phyloP scores from a whole-genome alignment of 2,113 vertebrate species.

The Struthidea cinerea region DNA sequence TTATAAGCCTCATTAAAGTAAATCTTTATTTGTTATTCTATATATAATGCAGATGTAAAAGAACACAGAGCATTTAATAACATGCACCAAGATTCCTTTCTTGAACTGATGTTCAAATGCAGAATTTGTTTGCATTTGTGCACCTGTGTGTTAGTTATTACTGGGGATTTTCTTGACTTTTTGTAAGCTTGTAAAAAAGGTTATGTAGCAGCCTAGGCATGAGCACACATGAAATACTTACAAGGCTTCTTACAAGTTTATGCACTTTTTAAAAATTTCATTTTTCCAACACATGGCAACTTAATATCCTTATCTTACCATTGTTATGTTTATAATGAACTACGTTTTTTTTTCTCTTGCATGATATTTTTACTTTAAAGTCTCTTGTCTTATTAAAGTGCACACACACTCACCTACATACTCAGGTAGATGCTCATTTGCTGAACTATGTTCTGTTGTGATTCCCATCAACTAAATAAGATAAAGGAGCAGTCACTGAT shows the following conservation, averaged over 20 bases:
- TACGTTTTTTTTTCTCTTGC: not conserved
- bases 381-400: not conserved
- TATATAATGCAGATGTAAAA: not conserved
- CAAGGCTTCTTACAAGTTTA: not conserved
- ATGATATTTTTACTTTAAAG: not conserved
- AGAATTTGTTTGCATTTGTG: not conserved
- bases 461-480: not conserved
- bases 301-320: not conserved
- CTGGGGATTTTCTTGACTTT: not conserved
- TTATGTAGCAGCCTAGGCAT: not conserved
- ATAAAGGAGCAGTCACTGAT: not conserved
- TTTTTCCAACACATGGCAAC: not conserved
- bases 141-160: not conserved
- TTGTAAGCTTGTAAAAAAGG: not conserved
- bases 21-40: not conserved
- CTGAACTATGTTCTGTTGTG: not conserved
- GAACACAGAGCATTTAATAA: not conserved
- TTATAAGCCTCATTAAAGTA: not conserved
- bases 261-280: fast-evolving
- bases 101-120: not conserved
- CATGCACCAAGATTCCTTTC: not conserved
- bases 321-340: not conserved
- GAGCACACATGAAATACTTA: not conserved
- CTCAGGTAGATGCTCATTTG: not conserved
- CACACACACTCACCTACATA: fast-evolving